A percentile compares a stretch with the other conserved stretches of the same genome.
Evolutionary conservation across 2,888 invertebrate genomes (phyloP).

Genomic region (Scaptomyza polygonia): DNA sequence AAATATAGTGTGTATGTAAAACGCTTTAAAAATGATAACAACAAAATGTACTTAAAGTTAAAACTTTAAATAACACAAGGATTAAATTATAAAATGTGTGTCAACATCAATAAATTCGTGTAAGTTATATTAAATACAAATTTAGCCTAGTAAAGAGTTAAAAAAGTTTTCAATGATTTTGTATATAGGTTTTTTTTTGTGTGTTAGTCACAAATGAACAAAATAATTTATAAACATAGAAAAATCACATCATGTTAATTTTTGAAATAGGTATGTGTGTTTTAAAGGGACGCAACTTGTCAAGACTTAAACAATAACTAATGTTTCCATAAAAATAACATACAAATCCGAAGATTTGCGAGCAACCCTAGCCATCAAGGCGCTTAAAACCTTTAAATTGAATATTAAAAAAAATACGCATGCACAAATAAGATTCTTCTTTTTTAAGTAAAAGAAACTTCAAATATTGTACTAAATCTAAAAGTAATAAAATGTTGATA

Average conservation of each 20-base stretch:
- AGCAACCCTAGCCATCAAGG: slow-evolving; percentile 2
- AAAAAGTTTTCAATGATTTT: slow-evolving; percentile 38
- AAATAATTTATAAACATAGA: slow-evolving; percentile 13
- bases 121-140: slow-evolving; percentile 48
- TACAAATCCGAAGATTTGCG: slow-evolving; percentile 1
- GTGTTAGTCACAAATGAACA: slow-evolving; percentile 52
- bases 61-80: slow-evolving; percentile 44
- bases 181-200: slow-evolving; percentile 26
- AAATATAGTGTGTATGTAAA: slow-evolving; percentile 18
- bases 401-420: slow-evolving; percentile 62
- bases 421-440: slow-evolving; percentile 39
- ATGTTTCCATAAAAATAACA: slow-evolving; percentile 10
- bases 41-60: slow-evolving; percentile 14
- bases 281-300: slow-evolving; percentile 31
- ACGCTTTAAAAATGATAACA: slow-evolving; percentile 31
- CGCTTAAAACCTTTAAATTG: neutral
- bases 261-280: slow-evolving; percentile 23
- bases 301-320: slow-evolving; percentile 16
- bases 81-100: slow-evolving; percentile 19
- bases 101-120: slow-evolving; percentile 45
- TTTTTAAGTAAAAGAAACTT: slow-evolving; percentile 22
- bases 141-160: slow-evolving; percentile 61
- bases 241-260: slow-evolving; percentile 22
- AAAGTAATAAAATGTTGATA: slow-evolving; percentile 44
- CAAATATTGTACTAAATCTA: slow-evolving; percentile 32